phyloP scores from a whole-genome alignment of 2,113 vertebrate species.

The Opisthocomus hoazin region DNA sequence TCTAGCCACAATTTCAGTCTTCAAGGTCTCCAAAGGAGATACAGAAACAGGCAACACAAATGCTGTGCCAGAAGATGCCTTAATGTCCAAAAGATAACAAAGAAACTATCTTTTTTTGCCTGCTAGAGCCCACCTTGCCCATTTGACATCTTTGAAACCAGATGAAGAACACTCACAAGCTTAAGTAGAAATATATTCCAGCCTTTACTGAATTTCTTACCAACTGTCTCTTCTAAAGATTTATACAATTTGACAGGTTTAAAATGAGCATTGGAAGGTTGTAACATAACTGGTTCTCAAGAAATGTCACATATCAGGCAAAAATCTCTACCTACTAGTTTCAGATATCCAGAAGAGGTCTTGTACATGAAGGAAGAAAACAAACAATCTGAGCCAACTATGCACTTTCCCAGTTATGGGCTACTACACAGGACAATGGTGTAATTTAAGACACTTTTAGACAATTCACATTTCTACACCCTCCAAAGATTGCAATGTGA shows the following conservation, averaged over 20 bases:
- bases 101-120: background rate
- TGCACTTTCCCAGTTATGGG: background rate
- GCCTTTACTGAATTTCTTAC: background rate
- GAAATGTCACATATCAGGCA: background rate
- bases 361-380: background rate
- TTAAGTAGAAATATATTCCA: background rate
- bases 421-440: background rate
- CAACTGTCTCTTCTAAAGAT: background rate
- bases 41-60: background rate
- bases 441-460: background rate
- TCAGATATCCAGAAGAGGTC: background rate
- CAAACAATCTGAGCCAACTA: background rate
- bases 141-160: background rate
- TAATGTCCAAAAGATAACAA: background rate
- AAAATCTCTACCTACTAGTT: background rate
- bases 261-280: background rate
- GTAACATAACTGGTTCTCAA: background rate
- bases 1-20: background rate
- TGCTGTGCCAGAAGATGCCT: background rate
- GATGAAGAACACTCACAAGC: background rate
- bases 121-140: background rate
- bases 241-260: background rate
- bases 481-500: background rate
- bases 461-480: background rate
- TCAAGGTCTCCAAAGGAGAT: background rate